Conservation (phyloP, 2,888 invertebrate species). For the Leptura quadrifasciata region DNA sequence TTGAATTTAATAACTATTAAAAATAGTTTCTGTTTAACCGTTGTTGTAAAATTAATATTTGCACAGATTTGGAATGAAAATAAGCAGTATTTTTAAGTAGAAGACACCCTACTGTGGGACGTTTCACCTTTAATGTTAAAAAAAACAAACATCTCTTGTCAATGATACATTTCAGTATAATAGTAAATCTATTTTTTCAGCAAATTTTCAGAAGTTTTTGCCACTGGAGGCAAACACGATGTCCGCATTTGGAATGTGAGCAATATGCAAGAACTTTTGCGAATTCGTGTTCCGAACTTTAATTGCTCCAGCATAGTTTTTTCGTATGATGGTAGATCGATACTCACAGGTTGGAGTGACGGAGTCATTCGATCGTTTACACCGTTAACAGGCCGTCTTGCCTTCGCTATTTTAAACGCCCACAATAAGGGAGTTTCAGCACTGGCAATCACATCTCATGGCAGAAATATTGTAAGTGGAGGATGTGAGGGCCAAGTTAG, state of each 20-base stretch:
- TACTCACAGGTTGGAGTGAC: slow-evolving; percentile 91
- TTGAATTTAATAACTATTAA: too few relatives aligned
- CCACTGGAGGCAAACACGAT: slow-evolving; percentile 89
- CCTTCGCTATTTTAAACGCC: slow-evolving; percentile 90
- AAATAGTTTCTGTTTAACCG: too few relatives aligned
- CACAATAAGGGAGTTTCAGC: slow-evolving; percentile 94
- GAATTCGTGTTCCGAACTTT: slow-evolving; percentile 92
- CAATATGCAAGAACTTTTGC: slow-evolving; percentile 86
- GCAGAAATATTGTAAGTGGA: slow-evolving; percentile 86
- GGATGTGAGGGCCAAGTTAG: slow-evolving; percentile 95
- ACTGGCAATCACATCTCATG: slow-evolving; percentile 83
- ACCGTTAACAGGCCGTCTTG: slow-evolving; percentile 86
- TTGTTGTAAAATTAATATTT: too few relatives aligned
- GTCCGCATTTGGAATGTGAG: slow-evolving; percentile 90
- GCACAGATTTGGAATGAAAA: too few relatives aligned
- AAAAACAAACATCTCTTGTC: too few relatives aligned
- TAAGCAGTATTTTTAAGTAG: too few relatives aligned
- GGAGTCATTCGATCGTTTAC: slow-evolving; percentile 89
- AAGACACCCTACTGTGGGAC: too few relatives aligned
- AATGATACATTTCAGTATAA: too few relatives aligned
- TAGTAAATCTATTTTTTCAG: slow-evolving; percentile 72
- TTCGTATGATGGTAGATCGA: slow-evolving; percentile 85
- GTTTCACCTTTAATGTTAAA: too few relatives aligned
- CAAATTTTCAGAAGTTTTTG: slow-evolving; percentile 88
- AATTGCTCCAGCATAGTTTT: slow-evolving; percentile 87